A percentile compares a stretch with the other conserved stretches of the same genome.
Conservation (phyloP, 2,113 vertebrate genomes). For the Condylura cristata region DNA sequence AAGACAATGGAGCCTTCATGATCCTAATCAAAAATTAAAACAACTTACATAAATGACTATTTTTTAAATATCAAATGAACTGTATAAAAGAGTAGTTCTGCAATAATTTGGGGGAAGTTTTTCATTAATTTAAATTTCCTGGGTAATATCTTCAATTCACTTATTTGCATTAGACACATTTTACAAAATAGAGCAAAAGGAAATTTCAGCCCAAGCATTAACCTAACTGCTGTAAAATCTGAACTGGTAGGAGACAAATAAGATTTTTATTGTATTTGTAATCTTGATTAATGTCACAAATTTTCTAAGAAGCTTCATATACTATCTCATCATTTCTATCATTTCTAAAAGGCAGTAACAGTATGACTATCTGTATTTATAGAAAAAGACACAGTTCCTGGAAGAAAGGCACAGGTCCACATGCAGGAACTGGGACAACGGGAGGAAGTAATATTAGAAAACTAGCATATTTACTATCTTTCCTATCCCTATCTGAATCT, state of each 20-base stretch:
- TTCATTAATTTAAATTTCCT: slow-evolving; percentile 36
- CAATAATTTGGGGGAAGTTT: slow-evolving; percentile 40
- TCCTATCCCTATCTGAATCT: not conserved
- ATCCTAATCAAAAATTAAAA: not conserved
- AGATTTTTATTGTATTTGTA: not conserved
- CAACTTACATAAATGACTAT: not conserved
- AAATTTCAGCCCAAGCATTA: not conserved
- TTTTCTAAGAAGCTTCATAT: not conserved
- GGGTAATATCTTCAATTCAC: not conserved
- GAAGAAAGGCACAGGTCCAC: not conserved
- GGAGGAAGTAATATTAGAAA: not conserved
- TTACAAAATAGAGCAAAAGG: not conserved
- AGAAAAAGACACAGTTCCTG: not conserved
- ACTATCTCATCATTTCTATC: not conserved
- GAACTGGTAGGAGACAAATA: not conserved
- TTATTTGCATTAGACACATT: slow-evolving; percentile 24
- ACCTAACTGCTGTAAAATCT: slow-evolving; percentile 26
- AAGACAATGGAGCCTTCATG: not conserved
- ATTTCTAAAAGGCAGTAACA: not conserved
- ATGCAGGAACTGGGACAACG: not conserved
- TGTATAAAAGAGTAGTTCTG: not conserved
- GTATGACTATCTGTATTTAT: not conserved
- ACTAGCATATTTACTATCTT: not conserved
- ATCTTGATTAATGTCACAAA: not conserved
- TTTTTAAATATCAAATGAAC: slow-evolving; percentile 48